Evolutionary conservation across 2,113 vertebrate genomes (phyloP), one percentile per base, ranked within the genome.

Genomic region (Hippocampus guttulatus): DNA sequence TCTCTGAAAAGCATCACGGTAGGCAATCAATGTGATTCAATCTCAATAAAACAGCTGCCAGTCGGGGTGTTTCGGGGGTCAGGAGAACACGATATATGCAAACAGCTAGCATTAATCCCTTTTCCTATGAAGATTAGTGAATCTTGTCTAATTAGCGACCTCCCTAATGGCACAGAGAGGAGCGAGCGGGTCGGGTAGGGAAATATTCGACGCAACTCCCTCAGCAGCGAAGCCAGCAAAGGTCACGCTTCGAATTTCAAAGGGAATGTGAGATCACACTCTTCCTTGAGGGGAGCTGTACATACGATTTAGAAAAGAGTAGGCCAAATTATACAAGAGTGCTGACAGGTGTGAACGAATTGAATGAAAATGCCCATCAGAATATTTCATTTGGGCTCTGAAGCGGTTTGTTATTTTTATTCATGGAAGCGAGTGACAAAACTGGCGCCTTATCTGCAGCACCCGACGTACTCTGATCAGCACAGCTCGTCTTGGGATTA

Each of bases 51-150:
- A 71, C 20, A 1, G 20, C 41, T 55, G 23, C n/a, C 64, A 54
- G 64, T 67, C 57, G 2, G 58, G 57, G 75, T 57, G 25, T 70
- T 82, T 5, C 33, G 1, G 11, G 16, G 67, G 70, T 76, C 45
- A 61, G 75, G 52, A 78, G 58, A 78, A 82, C 62, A 78, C 14
- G 71, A 86, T 78, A 77, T 73, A 74, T 69, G 64, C 3, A 16
- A 18, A 86, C 78, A 64, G 84, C 65, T 69, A 71, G 74, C 74
- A 83, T 84, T 82, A 79, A 82, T 88, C 79, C 81, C 70, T 71
- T 70, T 45, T 64, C 80, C 73, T 57, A 65, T 55, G 57, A 58
- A 83, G 74, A 88, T 82, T 73, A 78, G 49, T 16, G 45, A 70
- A 69, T 71, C 66, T 64, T 69, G 70, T 43, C 70, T 82, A 73